Conservation (phyloP, 2,113 vertebrate species). For the Tor tambroides region DNA sequence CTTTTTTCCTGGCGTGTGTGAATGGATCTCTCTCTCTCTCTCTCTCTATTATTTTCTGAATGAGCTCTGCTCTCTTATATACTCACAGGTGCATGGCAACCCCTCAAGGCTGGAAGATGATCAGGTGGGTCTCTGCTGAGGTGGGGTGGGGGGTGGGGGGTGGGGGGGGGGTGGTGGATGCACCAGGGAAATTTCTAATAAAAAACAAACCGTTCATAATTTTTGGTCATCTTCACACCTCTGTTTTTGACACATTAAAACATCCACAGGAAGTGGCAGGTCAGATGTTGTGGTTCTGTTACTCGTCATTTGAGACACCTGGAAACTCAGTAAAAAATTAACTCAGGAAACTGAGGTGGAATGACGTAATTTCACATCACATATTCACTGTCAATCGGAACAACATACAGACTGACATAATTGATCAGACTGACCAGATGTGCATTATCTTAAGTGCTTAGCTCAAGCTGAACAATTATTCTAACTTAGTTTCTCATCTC, state of each 20-base stretch:
- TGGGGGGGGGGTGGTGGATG: background rate
- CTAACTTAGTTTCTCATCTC: slow-evolving; percentile 6
- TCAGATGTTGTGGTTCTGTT: background rate
- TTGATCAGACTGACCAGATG: background rate
- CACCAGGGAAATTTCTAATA: slow-evolving; percentile 34
- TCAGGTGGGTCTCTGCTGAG: slow-evolving; percentile 31
- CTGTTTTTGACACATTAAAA: slow-evolving; percentile 15
- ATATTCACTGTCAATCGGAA: background rate
- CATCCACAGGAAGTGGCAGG: background rate
- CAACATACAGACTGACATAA: background rate
- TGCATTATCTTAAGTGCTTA: background rate
- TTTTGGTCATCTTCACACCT: background rate
- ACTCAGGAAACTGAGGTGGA: slow-evolving; percentile 10
- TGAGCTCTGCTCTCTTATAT: slow-evolving; percentile 52
- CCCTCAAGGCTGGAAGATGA: slow-evolving; percentile 47
- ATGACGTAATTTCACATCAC: slow-evolving; percentile 3
- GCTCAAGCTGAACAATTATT: background rate
- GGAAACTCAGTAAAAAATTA: background rate
- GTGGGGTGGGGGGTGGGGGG: background rate
- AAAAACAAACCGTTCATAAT: background rate
- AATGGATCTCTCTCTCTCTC: slow-evolving; percentile 37
- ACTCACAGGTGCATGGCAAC: slow-evolving; percentile 41
- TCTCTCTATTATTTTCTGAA: slow-evolving; percentile 49
- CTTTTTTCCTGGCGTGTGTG: slow-evolving; percentile 25
- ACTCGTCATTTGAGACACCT: background rate